A percentile compares a stretch with the other conserved stretches of the same genome.
Conservation (phyloP, 2,113 vertebrate genomes). For the Sceloporus undulatus region DNA sequence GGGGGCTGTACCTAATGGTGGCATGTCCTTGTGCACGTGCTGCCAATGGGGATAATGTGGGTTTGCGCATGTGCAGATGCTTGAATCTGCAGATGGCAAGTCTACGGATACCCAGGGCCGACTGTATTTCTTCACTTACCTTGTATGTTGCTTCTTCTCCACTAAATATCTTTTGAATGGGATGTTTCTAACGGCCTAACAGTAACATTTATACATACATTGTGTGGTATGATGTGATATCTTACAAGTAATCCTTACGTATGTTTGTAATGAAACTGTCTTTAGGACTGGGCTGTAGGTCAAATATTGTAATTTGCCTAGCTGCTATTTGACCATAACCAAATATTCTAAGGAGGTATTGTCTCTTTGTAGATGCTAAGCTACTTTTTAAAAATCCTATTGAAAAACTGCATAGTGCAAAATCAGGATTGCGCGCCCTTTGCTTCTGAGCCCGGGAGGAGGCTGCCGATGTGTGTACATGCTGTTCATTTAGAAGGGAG, state of each 20-base stretch:
- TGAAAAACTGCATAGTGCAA: background rate
- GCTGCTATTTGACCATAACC: background rate
- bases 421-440: background rate
- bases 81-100: too few relatives aligned
- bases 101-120: too few relatives aligned
- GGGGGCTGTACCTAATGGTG: too few relatives aligned
- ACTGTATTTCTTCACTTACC: background rate
- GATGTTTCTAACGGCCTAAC: background rate
- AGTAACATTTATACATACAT: background rate
- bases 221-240: background rate
- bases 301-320: background rate
- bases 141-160: background rate
- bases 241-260: background rate
- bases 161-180: background rate
- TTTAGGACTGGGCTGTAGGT: background rate
- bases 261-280: background rate
- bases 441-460: background rate
- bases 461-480: background rate
- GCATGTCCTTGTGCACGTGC: too few relatives aligned
- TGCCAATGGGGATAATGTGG: too few relatives aligned
- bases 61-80: too few relatives aligned
- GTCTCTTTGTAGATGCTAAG: background rate
- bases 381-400: background rate
- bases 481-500: background rate
- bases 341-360: background rate